Percentiles rank a stretch among this genome's conserved stretches.
These are phyloP conservation scores for Campaea margaritaria DNA, from an alignment of 2,888 invertebrate genomes.

Conservation along the genomic window DNA sequence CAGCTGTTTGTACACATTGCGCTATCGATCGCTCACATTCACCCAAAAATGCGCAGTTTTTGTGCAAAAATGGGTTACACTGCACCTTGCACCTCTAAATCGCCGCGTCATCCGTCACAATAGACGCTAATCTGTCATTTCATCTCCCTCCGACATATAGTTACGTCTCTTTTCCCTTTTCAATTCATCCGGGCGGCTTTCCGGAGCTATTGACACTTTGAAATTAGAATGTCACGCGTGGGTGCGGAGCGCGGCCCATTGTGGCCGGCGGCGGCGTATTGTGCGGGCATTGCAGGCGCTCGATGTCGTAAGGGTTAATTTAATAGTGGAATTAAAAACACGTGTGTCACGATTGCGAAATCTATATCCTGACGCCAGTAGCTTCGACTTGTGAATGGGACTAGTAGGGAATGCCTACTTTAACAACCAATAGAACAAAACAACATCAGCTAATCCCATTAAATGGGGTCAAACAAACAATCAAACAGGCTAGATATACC, in stretches of 20 bases:
- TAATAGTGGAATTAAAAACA: constrained; percentile 23
- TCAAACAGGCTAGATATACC: too few species aligned
- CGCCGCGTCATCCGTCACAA: constrained; percentile 71
- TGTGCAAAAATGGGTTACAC: constrained; percentile 79
- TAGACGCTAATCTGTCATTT: constrained; percentile 65
- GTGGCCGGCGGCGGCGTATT: constrained; percentile 62
- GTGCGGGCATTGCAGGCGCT: constrained; percentile 58
- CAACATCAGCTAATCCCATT: too few species aligned
- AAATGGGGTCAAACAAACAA: too few species aligned
- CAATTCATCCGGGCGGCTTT: constrained; percentile 65
- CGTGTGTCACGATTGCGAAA: constrained; percentile 12
- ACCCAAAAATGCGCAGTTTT: constrained; percentile 61
- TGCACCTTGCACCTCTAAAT: constrained; percentile 76
- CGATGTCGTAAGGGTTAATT: constrained; percentile 60
- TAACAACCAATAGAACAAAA: not conserved
- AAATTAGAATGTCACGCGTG: constrained; percentile 80
- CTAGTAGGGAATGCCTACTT: not conserved
- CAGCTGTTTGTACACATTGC: constrained; percentile 79
- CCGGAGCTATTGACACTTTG: constrained; percentile 77
- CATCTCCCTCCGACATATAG: constrained; percentile 56
- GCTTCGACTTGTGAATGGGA: too few species aligned
- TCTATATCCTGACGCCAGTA: not conserved
- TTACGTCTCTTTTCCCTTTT: constrained; percentile 64
- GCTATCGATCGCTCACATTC: constrained; percentile 68
- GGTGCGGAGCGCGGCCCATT: constrained; percentile 76